phyloP scores from a whole-genome alignment of 2,888 invertebrate genomes.

The Cerastis leucographa region DNA sequence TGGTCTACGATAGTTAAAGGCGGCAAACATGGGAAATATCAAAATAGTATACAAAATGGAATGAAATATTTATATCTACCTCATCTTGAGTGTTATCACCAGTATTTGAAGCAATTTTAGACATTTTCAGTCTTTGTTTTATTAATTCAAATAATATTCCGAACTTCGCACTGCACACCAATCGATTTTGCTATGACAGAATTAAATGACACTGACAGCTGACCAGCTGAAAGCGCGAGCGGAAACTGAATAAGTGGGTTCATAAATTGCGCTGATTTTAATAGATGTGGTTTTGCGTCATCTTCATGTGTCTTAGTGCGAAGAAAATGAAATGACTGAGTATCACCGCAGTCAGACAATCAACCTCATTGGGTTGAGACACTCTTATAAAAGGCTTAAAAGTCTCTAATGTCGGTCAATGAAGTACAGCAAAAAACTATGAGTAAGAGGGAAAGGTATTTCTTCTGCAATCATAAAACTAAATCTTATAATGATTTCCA shows the following conservation, averaged over 20 bases:
- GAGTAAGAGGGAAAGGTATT: neutral
- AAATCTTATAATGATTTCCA: neutral
- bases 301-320: neutral
- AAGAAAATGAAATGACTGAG: neutral
- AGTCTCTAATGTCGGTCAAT: neutral
- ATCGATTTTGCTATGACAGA: conserved; percentile 64
- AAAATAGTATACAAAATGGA: conserved; percentile 54
- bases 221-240: conserved; percentile 55
- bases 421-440: neutral
- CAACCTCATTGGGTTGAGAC: neutral
- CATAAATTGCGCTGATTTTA: conserved; percentile 17
- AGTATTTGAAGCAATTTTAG: conserved; percentile 80
- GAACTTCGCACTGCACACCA: conserved; percentile 46
- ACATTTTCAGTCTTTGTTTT: conserved; percentile 74
- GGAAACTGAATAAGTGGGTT: conserved; percentile 48
- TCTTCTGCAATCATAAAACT: neutral
- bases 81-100: conserved; percentile 92
- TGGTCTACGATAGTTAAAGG: conserved; percentile 45
- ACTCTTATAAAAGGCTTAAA: neutral
- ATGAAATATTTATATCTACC: conserved; percentile 84
- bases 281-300: conserved; percentile 20
- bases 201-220: conserved; percentile 53
- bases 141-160: conserved; percentile 29
- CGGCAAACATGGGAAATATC: conserved; percentile 61
- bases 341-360: neutral